Base-by-base conservation (phyloP, 2,888 invertebrate species). In the Sepiola atlantica region DNA sequence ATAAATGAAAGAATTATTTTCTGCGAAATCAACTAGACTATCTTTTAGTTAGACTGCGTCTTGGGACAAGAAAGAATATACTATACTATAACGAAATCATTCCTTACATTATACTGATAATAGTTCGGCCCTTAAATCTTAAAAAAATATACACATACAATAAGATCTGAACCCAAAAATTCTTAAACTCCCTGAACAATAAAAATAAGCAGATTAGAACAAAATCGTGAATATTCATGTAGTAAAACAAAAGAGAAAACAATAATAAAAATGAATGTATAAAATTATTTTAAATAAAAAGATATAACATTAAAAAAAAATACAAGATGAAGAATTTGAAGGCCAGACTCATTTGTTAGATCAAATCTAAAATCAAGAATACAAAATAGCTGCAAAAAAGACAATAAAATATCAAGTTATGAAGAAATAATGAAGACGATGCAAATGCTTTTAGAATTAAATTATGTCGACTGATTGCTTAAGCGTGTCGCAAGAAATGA, bases 361-460 rank as follows among this genome's bases (percentile, higher is more conserved):
- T 77, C 77, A 77, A 77, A 32, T n/a, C 14, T 16, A 77, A 32
- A 77, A 14, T 77, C 77, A 45, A 45, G 77, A 77, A 77, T 77
- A 77, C 0, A 77, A 77, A 77, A 77, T 77, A 77, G 32, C 14
- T 0, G 28, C 0, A 16, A 77, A 77, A 77, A 77, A 77, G n/a
- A n/a, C n/a, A 32, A 77, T 77, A 77, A 77, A 77, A 77, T 77
- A n/a, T 3, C 77, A 77, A 77, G n/a, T 77, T n/a, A 77, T 61
- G 28, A 61, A 61, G 61, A 21, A 24, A 61, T 61, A 61, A 61
- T 77, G 77, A 77, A 77, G n/a, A 77, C n/a, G 77, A 77, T 14
- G 77, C 77, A 77, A 77, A 77, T 77, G 77, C 77, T n/a, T 77
- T 77, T 77, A 77, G n/a, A 77, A 77, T 77, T n/a, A 77, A 77